Evolutionary conservation across 2,797 vertebrate species (phyloP).

Genomic region (Manis javanica): DNA sequence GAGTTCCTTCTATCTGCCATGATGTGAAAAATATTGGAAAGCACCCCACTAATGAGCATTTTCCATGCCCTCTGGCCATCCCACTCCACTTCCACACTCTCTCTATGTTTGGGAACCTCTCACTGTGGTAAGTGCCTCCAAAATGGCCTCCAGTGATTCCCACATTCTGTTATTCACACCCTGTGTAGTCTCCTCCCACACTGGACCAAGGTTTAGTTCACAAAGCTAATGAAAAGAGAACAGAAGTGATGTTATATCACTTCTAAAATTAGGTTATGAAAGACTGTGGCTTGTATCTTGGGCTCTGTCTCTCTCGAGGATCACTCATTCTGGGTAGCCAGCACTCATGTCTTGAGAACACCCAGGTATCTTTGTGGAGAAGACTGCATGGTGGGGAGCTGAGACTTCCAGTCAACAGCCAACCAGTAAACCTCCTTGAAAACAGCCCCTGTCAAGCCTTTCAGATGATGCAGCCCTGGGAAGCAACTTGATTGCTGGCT

Average conservation of each 20-base stretch:
- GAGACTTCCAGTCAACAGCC: not conserved
- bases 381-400: not conserved
- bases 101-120: not conserved
- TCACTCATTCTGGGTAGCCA: not conserved
- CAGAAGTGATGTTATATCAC: not conserved
- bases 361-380: not conserved
- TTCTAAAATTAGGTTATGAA: conserved; percentile 6
- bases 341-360: conserved; percentile 12
- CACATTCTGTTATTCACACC: not conserved
- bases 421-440: not conserved
- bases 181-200: not conserved
- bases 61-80: not conserved
- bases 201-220: not conserved
- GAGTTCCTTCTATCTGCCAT: not conserved
- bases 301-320: not conserved
- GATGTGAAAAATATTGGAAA: not conserved
- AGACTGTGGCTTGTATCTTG: not conserved
- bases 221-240: not conserved
- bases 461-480: not conserved
- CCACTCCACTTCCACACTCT: not conserved
- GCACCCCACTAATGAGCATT: not conserved
- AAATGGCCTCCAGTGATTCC: not conserved
- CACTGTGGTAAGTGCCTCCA: not conserved
- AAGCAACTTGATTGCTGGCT: not conserved
- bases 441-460: not conserved